Evolutionary conservation across 2,888 invertebrate genomes (phyloP).

Genomic region (Noctua fimbriata): DNA sequence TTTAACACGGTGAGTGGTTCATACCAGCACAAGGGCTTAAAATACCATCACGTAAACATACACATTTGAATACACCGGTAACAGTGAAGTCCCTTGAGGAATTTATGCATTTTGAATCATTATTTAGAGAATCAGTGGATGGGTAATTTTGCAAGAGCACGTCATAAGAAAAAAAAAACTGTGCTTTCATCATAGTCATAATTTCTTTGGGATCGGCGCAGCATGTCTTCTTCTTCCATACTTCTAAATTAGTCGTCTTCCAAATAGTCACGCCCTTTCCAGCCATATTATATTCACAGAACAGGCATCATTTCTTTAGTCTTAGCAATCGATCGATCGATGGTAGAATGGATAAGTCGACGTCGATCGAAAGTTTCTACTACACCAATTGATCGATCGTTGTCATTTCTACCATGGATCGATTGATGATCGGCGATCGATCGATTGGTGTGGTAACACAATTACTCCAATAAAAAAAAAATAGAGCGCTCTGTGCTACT

Average conservation of each 20-base stretch:
- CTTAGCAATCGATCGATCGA: too few species aligned
- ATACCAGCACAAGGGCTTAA: constrained; percentile 37
- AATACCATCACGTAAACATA: constrained; percentile 52
- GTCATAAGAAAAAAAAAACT: neutral
- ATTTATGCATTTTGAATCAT: constrained; percentile 1
- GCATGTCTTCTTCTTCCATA: neutral
- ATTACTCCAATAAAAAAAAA: neutral
- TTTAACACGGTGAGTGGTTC: constrained; percentile 14
- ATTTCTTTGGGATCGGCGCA: neutral
- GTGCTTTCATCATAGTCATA: neutral
- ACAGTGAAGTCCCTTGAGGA: constrained; percentile 18
- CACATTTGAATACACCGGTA: constrained; percentile 1
- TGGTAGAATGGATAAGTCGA: too few species aligned
- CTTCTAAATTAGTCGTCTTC: neutral
- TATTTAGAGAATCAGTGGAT: neutral
- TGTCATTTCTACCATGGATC: too few species aligned
- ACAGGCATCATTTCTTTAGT: neutral
- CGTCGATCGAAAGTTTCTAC: too few species aligned
- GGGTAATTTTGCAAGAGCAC: neutral
- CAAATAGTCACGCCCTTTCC: neutral
- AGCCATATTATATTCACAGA: neutral
- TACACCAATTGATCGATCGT: too few species aligned
- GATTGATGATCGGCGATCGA: too few species aligned
- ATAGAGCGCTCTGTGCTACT: neutral
- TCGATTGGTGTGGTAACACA: too few species aligned